These are phyloP conservation scores for Cydia amplana DNA, from an alignment of 1,140 invertebrate genomes.

Conservation along the genomic window DNA sequence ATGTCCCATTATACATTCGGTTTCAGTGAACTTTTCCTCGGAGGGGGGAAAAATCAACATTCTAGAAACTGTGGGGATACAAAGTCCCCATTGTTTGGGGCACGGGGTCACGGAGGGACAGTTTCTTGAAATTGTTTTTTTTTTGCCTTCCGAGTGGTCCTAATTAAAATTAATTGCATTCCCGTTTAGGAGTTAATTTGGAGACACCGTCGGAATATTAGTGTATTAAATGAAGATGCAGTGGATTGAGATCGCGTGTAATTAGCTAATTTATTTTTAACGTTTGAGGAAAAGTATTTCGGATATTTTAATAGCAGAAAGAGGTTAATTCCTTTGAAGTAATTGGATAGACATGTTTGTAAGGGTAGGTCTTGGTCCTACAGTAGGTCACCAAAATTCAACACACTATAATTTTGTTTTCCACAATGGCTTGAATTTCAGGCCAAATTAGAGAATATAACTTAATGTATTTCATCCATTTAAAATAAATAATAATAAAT, in stretches of 20 bases:
- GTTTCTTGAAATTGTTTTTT: constrained; percentile 46
- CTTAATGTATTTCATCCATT: not conserved
- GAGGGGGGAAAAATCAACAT: constrained; percentile 23
- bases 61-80: constrained; percentile 28
- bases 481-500: not conserved
- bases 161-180: constrained; percentile 60
- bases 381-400: too few species aligned
- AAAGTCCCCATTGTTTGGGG: constrained; percentile 11
- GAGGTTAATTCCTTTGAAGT: not conserved
- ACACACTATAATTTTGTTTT: not conserved
- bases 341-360: not conserved
- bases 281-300: not conserved
- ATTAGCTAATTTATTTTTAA: constrained; percentile 6
- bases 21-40: constrained; percentile 21
- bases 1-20: constrained; percentile 30
- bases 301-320: not conserved
- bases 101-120: constrained; percentile 1
- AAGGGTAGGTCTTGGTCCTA: not conserved
- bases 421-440: not conserved
- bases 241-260: constrained; percentile 27
- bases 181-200: constrained; percentile 58
- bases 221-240: constrained; percentile 30
- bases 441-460: not conserved
- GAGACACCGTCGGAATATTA: constrained; percentile 19
- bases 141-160: constrained; percentile 48